phyloP scores from a whole-genome alignment of 2,888 invertebrate genomes.

The Dynastes hyllus region DNA sequence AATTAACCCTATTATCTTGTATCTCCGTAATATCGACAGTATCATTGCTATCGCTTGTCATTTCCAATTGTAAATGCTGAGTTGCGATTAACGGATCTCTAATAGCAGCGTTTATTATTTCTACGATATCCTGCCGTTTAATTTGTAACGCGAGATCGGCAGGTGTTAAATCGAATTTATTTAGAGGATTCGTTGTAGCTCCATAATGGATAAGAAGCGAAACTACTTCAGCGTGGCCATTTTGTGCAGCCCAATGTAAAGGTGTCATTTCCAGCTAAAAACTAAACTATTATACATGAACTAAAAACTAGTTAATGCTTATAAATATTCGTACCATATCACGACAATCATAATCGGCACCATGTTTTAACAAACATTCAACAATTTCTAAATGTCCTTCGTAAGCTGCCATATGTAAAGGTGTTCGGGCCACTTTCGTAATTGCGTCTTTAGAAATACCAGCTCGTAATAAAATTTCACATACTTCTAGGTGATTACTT shows the following conservation, averaged over 20 bases:
- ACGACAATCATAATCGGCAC: conserved; percentile 82
- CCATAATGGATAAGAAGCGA: conserved; percentile 82
- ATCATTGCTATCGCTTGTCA: conserved; percentile 55
- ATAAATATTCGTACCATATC: conserved; percentile 78
- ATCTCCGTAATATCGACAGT: conserved; percentile 49
- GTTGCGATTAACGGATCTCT: conserved; percentile 62
- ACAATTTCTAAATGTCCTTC: conserved; percentile 87
- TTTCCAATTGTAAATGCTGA: conserved; percentile 55
- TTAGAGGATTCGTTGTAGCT: conserved; percentile 79
- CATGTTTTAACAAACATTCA: conserved; percentile 78
- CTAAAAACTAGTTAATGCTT: conserved; percentile 43
- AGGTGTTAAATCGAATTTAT: conserved; percentile 85
- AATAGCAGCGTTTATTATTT: conserved; percentile 72
- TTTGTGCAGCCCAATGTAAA: conserved; percentile 94
- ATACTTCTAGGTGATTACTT: conserved; percentile 85
- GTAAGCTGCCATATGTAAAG: conserved; percentile 90
- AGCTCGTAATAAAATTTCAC: conserved; percentile 86
- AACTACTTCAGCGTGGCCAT: conserved; percentile 82
- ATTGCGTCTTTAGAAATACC: conserved; percentile 92
- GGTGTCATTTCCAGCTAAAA: conserved; percentile 89
- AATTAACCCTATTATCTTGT: conserved; percentile 49
- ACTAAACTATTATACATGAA: neutral
- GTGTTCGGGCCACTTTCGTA: conserved; percentile 94
- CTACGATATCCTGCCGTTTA: conserved; percentile 76
- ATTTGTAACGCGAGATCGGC: conserved; percentile 80